Percentiles rank a stretch among this genome's conserved stretches.
phyloP scores from a whole-genome alignment of 1,140 invertebrate species.

The Magallana angulata region DNA sequence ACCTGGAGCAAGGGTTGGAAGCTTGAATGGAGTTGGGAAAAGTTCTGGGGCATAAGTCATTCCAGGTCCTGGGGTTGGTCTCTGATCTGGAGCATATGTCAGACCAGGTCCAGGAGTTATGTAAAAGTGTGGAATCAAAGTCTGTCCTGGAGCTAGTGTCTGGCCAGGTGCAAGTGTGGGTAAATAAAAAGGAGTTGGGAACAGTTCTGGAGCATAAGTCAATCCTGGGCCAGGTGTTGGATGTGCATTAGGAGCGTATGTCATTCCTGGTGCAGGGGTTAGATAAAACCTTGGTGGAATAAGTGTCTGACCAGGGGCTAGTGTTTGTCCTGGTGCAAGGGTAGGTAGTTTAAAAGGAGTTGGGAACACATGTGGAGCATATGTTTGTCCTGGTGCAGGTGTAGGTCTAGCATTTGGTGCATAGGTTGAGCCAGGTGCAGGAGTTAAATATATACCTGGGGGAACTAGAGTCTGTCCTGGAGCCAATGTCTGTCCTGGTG shows the following conservation, averaged over 20 bases:
- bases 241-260: constrained; percentile 45
- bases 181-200: constrained; percentile 49
- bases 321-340: constrained; percentile 60
- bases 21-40: constrained; percentile 47
- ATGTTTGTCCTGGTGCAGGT: constrained; percentile 61
- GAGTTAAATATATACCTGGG: constrained; percentile 50
- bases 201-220: constrained; percentile 44
- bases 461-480: constrained; percentile 54
- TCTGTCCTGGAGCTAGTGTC: constrained; percentile 58
- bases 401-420: constrained; percentile 38
- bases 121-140: constrained; percentile 48
- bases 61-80: constrained; percentile 49
- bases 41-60: constrained; percentile 42
- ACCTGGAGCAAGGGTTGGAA: constrained; percentile 53
- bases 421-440: constrained; percentile 43
- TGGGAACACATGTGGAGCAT: constrained; percentile 54
- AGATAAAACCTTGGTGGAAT: constrained; percentile 54
- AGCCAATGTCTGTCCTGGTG: constrained; percentile 56
- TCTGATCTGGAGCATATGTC: constrained; percentile 42
- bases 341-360: constrained; percentile 55
- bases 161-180: constrained; percentile 59
- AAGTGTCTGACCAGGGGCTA: constrained; percentile 51
- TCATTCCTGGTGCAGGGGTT: constrained; percentile 55
- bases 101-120: constrained; percentile 34
- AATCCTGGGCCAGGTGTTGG: constrained; percentile 51